Base-by-base conservation (phyloP, 2,888 invertebrate genomes). In the Zelleria hepariella region DNA sequence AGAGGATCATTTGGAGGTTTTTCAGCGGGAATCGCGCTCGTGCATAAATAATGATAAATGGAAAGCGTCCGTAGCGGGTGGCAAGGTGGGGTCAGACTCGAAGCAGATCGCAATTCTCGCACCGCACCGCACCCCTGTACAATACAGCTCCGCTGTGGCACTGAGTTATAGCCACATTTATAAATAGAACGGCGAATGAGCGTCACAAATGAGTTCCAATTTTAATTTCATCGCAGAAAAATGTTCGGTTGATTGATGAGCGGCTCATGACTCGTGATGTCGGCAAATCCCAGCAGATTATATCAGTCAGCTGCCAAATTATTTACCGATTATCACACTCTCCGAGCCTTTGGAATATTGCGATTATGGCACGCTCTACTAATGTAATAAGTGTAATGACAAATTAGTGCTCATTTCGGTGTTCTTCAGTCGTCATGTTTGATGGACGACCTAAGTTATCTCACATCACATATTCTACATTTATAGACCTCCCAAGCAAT, bases 101-200 rank as follows among this genome's bases (percentile, higher is more conserved):
- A 42, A 15, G 32, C 32, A 42, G 15, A 42, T 42, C 32, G 32
- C 15, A 42, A 15, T 42, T 15, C 32, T 42, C 32, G n/a, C 32
- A 42, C 15, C 3, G 32, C 15, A 1, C 15, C 32, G 32, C 10
- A 15, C 15, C 32, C 15, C 2, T 32, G 32, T 32, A 7, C 18
- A 49, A 8, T 18, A 20, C 18, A 49, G 32, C 48, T 64, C 62
- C 66, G 66, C 65, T 64, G 59, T 65, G 61, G 56, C 27, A 8
- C 57, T 67, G 68, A 71, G 70, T 70, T 70, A 71, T 71, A 62
- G 51, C 65, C 53, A 10, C 57, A 57, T 60, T 65, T 53, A 68
- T 68, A 68, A 68, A 67, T 67, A 64, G 65, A 60, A 64, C 65
- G 68, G 69, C 64, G 61, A 63, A 63, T 66, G 42, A 61, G 64